Evolutionary conservation across 2,888 invertebrate genomes (phyloP), one percentile per base, ranked within the genome.

Genomic region (Microdon myrmicae): DNA sequence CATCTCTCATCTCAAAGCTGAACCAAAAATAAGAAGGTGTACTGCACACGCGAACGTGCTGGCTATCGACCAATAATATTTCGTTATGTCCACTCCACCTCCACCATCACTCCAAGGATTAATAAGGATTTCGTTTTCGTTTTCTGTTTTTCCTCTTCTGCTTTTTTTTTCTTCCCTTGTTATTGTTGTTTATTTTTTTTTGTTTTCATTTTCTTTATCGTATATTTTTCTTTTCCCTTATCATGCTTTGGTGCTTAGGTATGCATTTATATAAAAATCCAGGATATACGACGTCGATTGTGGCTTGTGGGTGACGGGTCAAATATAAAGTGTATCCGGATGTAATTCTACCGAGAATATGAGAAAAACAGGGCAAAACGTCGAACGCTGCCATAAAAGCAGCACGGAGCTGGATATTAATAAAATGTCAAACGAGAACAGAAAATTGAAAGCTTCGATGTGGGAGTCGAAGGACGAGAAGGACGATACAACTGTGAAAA

Each of bases 31-130:
- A 64, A 64, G 64, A 64, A 64, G 64, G 58, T 56, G 61, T 61
- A 56, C 38, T 23, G 32, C 39, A 38, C 55, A 55, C 64, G 64
- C 64, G 64, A 58, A 58, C 64, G 58, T 64, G 58, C 51, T 47
- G 58, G 64, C 47, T 43, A 64, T 64, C 64, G 64, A 64, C 64
- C 64, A 64, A 64, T 64, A 64, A 64, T 64, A 64, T 64, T 64
- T 32, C 64, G 64, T 64, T 64, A 64, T 64, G 64, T 64, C 64
- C 64, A 64, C 58, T 64, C 45, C 58, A 64, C 47, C 51, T 51
- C 56, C 49, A 53, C 58, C 47, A 51, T 47, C 58, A 51, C 37
- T 47, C 58, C 43, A 53, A 58, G 64, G 64, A 64, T 64, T 64
- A 58, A 64, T 58, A 64, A 64, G 64, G 45, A 64, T 53, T 55